A percentile compares a stretch with the other conserved stretches of the same genome.
These are phyloP conservation scores for Drosophila eugracilis DNA, from an alignment of 1,140 invertebrate species.

Conservation along the genomic window DNA sequence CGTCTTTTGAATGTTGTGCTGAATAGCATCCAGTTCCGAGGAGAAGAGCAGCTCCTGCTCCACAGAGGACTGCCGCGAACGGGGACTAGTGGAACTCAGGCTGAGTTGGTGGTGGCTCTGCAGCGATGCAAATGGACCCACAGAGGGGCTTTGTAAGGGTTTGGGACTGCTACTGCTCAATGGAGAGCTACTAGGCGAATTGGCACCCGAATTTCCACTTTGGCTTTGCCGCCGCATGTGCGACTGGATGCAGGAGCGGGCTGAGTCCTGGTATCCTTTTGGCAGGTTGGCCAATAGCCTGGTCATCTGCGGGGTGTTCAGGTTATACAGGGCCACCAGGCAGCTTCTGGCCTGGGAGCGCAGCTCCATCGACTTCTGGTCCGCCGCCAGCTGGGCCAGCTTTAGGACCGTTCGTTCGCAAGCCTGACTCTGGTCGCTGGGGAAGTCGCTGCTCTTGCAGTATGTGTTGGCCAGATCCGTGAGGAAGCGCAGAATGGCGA, in stretches of 20 bases:
- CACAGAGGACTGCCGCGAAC: conserved; percentile 82
- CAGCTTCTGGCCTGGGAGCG: conserved; percentile 91
- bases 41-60: conserved; percentile 89
- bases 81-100: conserved; percentile 80
- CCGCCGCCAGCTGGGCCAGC: conserved; percentile 88
- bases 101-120: conserved; percentile 69
- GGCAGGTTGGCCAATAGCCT: conserved; percentile 93
- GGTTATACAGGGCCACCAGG: conserved; percentile 94
- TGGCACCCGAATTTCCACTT: conserved; percentile 85
- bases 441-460: conserved; percentile 85
- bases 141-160: conserved; percentile 80
- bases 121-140: conserved; percentile 78
- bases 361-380: conserved; percentile 91
- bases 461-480: conserved; percentile 88
- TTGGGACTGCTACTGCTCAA: conserved; percentile 84
- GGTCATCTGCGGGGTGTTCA: conserved; percentile 92
- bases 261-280: conserved; percentile 92
- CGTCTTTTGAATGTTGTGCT: conserved; percentile 94
- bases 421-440: conserved; percentile 84
- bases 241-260: conserved; percentile 92
- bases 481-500: conserved; percentile 91
- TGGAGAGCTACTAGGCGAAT: conserved; percentile 81
- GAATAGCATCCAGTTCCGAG: conserved; percentile 93
- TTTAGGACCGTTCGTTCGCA: conserved; percentile 88
- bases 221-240: conserved; percentile 89